A percentile compares a stretch with the other conserved stretches of the same genome.
Evolutionary conservation across 1,140 invertebrate species (phyloP).

Genomic region (Liolophura sinensis): DNA sequence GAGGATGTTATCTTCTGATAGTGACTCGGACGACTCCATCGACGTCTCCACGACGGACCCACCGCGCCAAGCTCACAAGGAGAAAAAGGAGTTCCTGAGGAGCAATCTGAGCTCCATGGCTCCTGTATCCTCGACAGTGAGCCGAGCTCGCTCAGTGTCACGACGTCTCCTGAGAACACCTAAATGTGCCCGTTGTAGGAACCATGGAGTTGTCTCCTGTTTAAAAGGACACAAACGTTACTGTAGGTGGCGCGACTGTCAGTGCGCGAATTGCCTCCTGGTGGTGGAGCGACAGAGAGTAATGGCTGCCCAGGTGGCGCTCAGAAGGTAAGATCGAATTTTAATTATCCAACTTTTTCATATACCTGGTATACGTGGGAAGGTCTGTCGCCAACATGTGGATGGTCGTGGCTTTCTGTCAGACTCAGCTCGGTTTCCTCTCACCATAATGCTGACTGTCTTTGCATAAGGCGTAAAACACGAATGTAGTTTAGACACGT

Average conservation of each 20-base stretch:
- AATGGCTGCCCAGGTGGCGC: conserved; percentile 91
- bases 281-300: conserved; percentile 94
- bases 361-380: neutral
- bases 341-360: neutral
- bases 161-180: conserved; percentile 71
- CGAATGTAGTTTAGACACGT: neutral
- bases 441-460: neutral
- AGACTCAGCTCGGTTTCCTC: too few relatives aligned
- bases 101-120: too few relatives aligned
- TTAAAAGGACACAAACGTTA: conserved; percentile 90
- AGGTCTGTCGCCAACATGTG: neutral
- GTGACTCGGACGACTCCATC: too few relatives aligned
- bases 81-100: too few relatives aligned
- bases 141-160: neutral
- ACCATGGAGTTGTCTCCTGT: conserved; percentile 94
- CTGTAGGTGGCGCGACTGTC: conserved; percentile 67
- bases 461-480: neutral
- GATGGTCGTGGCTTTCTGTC: neutral
- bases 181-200: conserved; percentile 92
- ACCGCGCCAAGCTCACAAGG: too few relatives aligned
- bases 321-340: conserved; percentile 30
- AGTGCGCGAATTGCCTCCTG: conserved; percentile 94
- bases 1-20: too few relatives aligned
- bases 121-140: too few relatives aligned
- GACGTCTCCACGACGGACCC: too few relatives aligned